These are phyloP conservation scores for Diabrotica balteata DNA, from an alignment of 2,888 invertebrate species.

Conservation along the genomic window DNA sequence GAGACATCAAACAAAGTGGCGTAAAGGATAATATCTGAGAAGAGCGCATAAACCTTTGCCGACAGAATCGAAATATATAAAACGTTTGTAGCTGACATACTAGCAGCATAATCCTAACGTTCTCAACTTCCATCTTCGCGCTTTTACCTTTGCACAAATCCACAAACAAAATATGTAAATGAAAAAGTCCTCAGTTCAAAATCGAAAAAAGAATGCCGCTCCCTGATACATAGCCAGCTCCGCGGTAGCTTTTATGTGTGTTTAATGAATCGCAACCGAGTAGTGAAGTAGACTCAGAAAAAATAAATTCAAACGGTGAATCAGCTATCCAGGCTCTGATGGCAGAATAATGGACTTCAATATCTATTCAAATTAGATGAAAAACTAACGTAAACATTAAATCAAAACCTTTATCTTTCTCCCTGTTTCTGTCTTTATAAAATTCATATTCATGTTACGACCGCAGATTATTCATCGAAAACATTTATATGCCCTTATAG, in stretches of 20 bases:
- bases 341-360: constrained; percentile 33
- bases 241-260: constrained; percentile 25
- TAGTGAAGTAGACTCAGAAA: constrained; percentile 18
- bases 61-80: no score
- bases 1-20: no score
- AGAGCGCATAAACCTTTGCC: no score
- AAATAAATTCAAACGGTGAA: constrained; percentile 28
- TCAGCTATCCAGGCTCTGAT: constrained; percentile 30
- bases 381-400: constrained; percentile 25
- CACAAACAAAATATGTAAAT: constrained; percentile 26
- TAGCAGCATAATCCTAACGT: no score
- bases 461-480: neutral
- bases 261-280: constrained; percentile 31
- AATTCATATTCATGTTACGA: constrained; percentile 21
- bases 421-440: constrained; percentile 15
- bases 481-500: no score
- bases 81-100: no score
- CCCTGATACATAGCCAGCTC: constrained; percentile 20
- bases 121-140: neutral
- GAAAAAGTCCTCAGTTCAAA: constrained; percentile 11
- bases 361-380: constrained; percentile 36
- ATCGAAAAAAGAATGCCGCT: constrained; percentile 15
- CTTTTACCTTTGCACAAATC: constrained; percentile 7
- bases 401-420: constrained; percentile 4
- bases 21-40: no score